Evolutionary conservation across 2,888 invertebrate species (phyloP).

Genomic region (Sericinus montela): DNA sequence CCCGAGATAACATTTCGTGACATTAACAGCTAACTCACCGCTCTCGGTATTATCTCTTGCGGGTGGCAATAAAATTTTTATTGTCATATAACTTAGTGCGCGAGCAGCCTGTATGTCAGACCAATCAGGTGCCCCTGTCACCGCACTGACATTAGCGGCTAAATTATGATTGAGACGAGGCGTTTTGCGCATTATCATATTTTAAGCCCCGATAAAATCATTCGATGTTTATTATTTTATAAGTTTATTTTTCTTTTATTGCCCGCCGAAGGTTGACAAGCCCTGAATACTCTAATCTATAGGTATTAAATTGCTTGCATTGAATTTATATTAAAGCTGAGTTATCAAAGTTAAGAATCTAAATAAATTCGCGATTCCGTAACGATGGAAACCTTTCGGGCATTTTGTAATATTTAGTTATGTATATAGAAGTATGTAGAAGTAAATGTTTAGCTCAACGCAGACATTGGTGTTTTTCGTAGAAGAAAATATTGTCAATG

Average conservation of each 20-base stretch:
- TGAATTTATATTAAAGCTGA: slow-evolving; percentile 16
- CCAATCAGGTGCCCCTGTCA: slow-evolving; percentile 53
- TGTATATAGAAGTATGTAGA: background rate
- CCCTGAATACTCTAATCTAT: slow-evolving; percentile 15
- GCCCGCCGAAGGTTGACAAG: slow-evolving; percentile 27
- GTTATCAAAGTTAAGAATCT: slow-evolving; percentile 15
- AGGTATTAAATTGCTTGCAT: slow-evolving; percentile 13
- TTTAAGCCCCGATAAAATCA: slow-evolving; percentile 59
- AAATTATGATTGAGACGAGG: slow-evolving; percentile 67
- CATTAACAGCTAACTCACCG: slow-evolving; percentile 15
- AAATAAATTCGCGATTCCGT: slow-evolving; percentile 16
- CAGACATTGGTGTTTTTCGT: too few relatives aligned
- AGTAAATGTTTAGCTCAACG: slow-evolving; percentile 7
- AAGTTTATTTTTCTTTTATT: slow-evolving; percentile 36
- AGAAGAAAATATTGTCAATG: too few relatives aligned
- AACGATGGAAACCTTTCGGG: slow-evolving; percentile 12
- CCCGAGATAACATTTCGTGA: slow-evolving; percentile 6
- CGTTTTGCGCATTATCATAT: slow-evolving; percentile 57
- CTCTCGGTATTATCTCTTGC: slow-evolving; percentile 29
- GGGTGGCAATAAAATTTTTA: slow-evolving; percentile 55
- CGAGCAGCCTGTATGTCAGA: slow-evolving; percentile 28
- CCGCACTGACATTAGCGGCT: slow-evolving; percentile 52
- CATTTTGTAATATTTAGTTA: background rate
- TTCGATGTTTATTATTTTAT: slow-evolving; percentile 47
- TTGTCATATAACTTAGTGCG: slow-evolving; percentile 50